Conservation (phyloP, 2,888 invertebrate genomes). For the Aphidoletes aphidimyza region DNA sequence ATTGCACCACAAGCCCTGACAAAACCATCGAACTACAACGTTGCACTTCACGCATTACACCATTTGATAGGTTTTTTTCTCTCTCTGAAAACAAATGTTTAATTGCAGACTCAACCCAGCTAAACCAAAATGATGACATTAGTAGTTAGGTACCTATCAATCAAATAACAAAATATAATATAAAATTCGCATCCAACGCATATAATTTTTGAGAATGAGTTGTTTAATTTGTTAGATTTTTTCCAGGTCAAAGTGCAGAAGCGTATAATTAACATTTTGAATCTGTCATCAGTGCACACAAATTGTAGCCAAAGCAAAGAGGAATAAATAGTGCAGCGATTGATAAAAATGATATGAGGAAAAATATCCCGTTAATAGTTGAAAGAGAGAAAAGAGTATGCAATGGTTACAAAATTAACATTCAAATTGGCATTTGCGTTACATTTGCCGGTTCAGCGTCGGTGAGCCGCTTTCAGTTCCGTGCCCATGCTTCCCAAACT, state of each 20-base stretch:
- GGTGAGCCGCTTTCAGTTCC: neutral
- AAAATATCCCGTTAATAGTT: slow-evolving; percentile 1
- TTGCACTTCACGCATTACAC: neutral
- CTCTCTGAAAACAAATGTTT: neutral
- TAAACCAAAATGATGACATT: neutral
- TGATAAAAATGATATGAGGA: neutral
- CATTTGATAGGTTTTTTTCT: neutral
- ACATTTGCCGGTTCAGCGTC: slow-evolving; percentile 10
- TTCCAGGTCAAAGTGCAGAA: slow-evolving; percentile 3
- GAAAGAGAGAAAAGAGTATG: neutral
- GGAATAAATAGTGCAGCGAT: neutral
- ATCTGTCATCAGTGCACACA: neutral
- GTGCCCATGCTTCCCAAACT: neutral
- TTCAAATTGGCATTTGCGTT: slow-evolving; percentile 7
- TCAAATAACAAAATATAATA: neutral
- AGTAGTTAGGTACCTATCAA: slow-evolving; percentile 31
- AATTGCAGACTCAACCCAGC: neutral
- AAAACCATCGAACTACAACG: neutral
- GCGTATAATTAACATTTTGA: neutral
- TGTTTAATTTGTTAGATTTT: neutral
- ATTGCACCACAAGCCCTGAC: neutral
- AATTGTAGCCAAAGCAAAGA: too few species aligned
- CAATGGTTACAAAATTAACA: neutral
- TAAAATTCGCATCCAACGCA: neutral
- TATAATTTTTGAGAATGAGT: slow-evolving; percentile 41